A percentile compares a stretch with the other conserved stretches of the same genome.
These are phyloP conservation scores for Nansenia antarctica DNA, from an alignment of 2,113 vertebrate genomes.

Conservation along the genomic window DNA sequence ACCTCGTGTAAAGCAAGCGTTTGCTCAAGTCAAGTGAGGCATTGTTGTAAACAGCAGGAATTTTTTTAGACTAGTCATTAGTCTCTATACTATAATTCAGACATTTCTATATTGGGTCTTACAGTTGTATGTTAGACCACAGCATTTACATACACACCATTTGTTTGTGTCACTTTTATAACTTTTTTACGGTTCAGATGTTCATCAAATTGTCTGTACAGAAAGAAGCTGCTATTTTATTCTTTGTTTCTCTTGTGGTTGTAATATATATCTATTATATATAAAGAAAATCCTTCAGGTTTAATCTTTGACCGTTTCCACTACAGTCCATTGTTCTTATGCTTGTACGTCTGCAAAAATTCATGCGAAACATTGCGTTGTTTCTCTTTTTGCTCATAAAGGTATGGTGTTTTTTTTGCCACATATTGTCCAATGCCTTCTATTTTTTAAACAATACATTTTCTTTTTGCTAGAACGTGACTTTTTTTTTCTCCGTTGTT, in stretches of 20 bases:
- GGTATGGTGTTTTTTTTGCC: constrained; percentile 78
- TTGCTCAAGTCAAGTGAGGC: constrained; percentile 52
- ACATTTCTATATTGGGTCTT: constrained; percentile 73
- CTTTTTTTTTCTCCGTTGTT: constrained; percentile 44
- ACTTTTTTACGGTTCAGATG: constrained; percentile 97
- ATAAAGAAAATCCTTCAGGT: constrained; percentile 85
- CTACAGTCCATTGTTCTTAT: constrained; percentile 77
- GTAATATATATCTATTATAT: constrained; percentile 81
- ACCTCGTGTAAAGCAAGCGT: constrained; percentile 32
- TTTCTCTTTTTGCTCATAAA: constrained; percentile 64
- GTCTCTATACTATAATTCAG: constrained; percentile 76
- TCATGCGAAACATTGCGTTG: constrained; percentile 52
- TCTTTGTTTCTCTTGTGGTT: constrained; percentile 93
- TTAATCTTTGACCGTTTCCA: constrained; percentile 75
- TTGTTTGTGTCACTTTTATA: constrained; percentile 94
- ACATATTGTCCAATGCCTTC: constrained; percentile 82
- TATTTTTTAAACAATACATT: background rate
- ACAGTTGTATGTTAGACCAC: constrained; percentile 85
- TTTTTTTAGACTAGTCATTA: constrained; percentile 73
- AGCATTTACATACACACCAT: constrained; percentile 86
- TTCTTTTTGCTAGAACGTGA: constrained; percentile 46
- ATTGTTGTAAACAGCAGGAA: constrained; percentile 70
- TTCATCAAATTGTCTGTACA: constrained; percentile 95
- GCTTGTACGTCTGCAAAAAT: constrained; percentile 75
- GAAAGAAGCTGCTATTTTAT: constrained; percentile 97